Conservation (phyloP, 64 coral and sea anemone species). For the Astreopora myriophthalma region DNA sequence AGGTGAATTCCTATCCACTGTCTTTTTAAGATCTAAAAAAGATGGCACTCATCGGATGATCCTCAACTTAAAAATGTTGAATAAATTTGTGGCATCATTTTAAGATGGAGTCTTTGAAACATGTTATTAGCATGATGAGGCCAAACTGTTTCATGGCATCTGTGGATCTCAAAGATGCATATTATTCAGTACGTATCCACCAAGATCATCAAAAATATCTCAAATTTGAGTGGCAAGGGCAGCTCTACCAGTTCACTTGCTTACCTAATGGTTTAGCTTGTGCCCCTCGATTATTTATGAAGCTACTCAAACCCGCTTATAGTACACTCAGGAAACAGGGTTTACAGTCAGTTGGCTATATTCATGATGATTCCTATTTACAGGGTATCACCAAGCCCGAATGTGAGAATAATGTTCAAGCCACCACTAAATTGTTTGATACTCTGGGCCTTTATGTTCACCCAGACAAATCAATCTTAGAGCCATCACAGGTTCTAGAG, state of each 20-base stretch:
- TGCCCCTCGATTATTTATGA: constrained; percentile 23
- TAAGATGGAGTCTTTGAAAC: constrained; percentile 27
- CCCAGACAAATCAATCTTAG: constrained; percentile 31
- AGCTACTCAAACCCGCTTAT: constrained; percentile 14
- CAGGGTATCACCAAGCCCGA: background rate
- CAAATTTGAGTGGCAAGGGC: background rate
- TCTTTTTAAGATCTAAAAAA: constrained; percentile 22
- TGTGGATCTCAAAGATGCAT: constrained; percentile 8
- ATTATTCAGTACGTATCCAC: constrained; percentile 7
- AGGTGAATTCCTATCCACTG: constrained; percentile 14
- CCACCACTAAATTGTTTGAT: constrained; percentile 8
- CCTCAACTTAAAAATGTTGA: constrained; percentile 13
- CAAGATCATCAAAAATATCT: constrained; percentile 2
- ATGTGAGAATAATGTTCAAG: constrained; percentile 9
- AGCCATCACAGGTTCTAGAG: background rate
- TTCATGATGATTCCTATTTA: constrained; percentile 36
- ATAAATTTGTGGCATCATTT: constrained; percentile 57
- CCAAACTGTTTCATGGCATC: constrained; percentile 2
- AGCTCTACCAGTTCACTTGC: constrained; percentile 16
- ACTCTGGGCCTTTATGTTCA: constrained; percentile 29
- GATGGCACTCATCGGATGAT: constrained; percentile 2
- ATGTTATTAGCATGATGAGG: constrained; percentile 13
- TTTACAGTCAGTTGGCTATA: constrained; percentile 27
- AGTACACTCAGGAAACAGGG: constrained; percentile 33
- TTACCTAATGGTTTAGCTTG: constrained; percentile 31